A percentile compares a stretch with the other conserved stretches of the same genome.
Conservation (phyloP, 2,888 invertebrate genomes). For the Cheilosia urbana region DNA sequence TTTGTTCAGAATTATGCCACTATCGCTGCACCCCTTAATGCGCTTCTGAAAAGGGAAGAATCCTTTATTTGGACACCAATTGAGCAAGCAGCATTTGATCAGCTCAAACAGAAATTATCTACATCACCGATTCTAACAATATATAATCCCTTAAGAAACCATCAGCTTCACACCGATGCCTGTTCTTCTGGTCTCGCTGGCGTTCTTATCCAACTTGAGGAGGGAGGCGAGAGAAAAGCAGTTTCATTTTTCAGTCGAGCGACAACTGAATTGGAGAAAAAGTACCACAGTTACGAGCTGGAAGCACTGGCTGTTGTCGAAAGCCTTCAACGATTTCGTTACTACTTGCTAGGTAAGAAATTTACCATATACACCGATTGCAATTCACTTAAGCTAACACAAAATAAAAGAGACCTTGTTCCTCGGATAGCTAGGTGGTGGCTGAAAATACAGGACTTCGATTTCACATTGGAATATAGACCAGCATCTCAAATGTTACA, state of each 20-base stretch:
- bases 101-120: neutral
- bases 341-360: neutral
- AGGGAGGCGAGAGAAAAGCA: neutral
- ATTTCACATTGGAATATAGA: constrained; percentile 2
- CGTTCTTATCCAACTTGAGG: constrained; percentile 2
- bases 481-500: constrained; percentile 13
- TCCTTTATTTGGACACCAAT: neutral
- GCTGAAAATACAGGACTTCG: too few species aligned
- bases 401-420: neutral
- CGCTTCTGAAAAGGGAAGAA: neutral
- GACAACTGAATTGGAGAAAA: neutral
- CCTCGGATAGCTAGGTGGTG: constrained; percentile 4
- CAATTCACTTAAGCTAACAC: neutral
- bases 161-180: constrained; percentile 17
- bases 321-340: constrained; percentile 7
- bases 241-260: constrained; percentile 9
- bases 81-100: neutral
- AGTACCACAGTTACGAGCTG: constrained; percentile 29
- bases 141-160: neutral
- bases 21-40: neutral
- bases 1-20: neutral
- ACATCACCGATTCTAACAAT: neutral
- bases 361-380: constrained; percentile 3
- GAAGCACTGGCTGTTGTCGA: constrained; percentile 29
- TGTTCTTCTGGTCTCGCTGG: constrained; percentile 3